A percentile compares a stretch with the other conserved stretches of the same genome.
Evolutionary conservation across 1,140 invertebrate species (phyloP).

Genomic region (Ptiloglossa arizonensis): DNA sequence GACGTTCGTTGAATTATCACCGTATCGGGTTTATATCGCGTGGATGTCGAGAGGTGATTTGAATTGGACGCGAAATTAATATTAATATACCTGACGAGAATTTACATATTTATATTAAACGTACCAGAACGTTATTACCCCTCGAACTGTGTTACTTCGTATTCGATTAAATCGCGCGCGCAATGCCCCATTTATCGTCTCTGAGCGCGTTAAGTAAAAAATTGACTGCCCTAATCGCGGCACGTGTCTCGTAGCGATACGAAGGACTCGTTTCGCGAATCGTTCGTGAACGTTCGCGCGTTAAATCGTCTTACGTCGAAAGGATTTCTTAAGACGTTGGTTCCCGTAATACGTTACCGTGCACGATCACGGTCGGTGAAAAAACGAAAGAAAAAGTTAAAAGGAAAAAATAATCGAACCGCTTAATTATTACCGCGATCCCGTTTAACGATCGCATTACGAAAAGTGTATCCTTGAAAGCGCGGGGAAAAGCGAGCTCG

Average conservation of each 20-base stretch:
- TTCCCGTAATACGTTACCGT: neutral
- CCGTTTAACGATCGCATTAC: constrained; percentile 28
- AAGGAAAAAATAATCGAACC: too few species aligned
- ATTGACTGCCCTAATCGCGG: neutral
- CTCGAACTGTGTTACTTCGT: neutral
- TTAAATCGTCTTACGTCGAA: constrained; percentile 24
- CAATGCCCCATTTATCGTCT: neutral
- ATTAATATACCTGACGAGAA: neutral
- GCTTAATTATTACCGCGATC: constrained; percentile 47
- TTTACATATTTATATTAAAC: neutral
- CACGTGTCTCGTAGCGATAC: neutral
- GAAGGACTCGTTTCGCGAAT: constrained; percentile 14
- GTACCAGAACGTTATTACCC: neutral
- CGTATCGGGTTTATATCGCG: neutral
- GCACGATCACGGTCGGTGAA: neutral
- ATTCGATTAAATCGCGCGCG: neutral
- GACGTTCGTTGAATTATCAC: neutral
- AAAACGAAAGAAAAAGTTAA: constrained; percentile 22
- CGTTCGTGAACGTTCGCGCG: constrained; percentile 7
- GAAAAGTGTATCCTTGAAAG: constrained; percentile 56
- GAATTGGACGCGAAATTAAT: constrained; percentile 4
- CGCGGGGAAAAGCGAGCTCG: constrained; percentile 20
- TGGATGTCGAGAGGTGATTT: neutral
- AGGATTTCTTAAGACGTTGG: constrained; percentile 1
- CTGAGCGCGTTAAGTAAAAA: neutral